A percentile compares a stretch with the other conserved stretches of the same genome.
Conservation (phyloP, 1,140 invertebrate genomes). For the Drosophila eugracilis region DNA sequence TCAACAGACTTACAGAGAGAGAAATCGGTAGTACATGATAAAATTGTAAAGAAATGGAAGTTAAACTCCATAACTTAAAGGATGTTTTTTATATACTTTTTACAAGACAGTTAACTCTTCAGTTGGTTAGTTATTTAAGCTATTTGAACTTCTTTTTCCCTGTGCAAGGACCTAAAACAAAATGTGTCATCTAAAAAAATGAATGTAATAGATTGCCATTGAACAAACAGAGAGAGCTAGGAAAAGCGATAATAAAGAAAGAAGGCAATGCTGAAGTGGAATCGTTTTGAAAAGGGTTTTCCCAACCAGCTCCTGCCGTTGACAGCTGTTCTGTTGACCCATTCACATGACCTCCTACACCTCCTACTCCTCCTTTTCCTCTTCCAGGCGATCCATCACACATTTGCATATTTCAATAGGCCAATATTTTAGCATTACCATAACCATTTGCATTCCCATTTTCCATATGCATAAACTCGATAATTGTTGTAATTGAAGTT, state of each 20-base stretch:
- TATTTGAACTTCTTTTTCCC: not conserved
- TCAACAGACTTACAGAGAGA: constrained; percentile 51
- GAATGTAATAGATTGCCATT: constrained; percentile 74
- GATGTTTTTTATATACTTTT: no score
- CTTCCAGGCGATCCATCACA: constrained; percentile 45
- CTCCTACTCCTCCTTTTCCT: not conserved
- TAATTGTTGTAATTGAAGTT: constrained; percentile 63
- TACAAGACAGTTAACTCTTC: no score
- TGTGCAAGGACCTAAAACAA: constrained; percentile 52
- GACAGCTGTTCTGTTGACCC: constrained; percentile 53
- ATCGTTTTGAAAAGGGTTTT: constrained; percentile 67
- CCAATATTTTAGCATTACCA: constrained; percentile 23
- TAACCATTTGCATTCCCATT: constrained; percentile 30
- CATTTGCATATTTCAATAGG: constrained; percentile 39
- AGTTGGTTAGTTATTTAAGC: no score
- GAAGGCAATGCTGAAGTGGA: constrained; percentile 7
- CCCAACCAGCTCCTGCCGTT: constrained; percentile 40
- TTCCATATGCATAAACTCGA: constrained; percentile 15
- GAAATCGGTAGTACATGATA: no score
- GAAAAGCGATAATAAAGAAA: constrained; percentile 25
- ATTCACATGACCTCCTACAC: constrained; percentile 3
- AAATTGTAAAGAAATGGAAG: no score
- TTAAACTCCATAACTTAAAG: no score
- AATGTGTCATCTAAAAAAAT: constrained; percentile 54
- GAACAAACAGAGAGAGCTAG: constrained; percentile 21